These are phyloP conservation scores for Atherix ibis DNA, from an alignment of 2,888 invertebrate genomes.

Conservation along the genomic window DNA sequence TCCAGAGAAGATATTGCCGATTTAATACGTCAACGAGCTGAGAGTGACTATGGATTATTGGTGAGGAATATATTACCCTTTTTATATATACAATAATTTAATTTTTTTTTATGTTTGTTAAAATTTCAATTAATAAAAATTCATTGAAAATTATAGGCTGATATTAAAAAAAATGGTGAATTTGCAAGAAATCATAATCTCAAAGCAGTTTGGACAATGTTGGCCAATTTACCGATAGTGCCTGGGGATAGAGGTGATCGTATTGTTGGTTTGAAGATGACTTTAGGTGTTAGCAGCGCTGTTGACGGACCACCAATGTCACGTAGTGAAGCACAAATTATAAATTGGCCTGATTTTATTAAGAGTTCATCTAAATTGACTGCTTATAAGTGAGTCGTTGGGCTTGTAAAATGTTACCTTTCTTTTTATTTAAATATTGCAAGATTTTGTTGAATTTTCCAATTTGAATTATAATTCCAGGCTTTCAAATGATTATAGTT, in stretches of 20 bases:
- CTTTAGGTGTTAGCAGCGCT: slow-evolving; percentile 24
- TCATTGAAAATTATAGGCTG: slow-evolving; percentile 36
- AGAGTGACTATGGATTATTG: slow-evolving; percentile 56
- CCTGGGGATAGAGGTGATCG: slow-evolving; percentile 44
- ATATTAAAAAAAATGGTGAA: slow-evolving; percentile 64
- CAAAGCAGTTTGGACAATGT: slow-evolving; percentile 58
- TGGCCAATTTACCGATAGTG: slow-evolving; percentile 23
- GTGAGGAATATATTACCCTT: too few species aligned
- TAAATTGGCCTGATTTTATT: slow-evolving; percentile 30
- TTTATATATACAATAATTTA: slow-evolving; percentile 9
- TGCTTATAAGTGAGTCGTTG: slow-evolving; percentile 20
- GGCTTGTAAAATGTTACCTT: neutral
- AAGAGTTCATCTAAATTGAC: slow-evolving; percentile 25
- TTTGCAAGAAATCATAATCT: slow-evolving; percentile 58
- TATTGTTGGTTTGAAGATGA: slow-evolving; percentile 38
- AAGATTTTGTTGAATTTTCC: neutral
- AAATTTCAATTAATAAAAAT: neutral
- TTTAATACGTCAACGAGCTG: slow-evolving; percentile 50
- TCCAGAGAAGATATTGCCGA: slow-evolving; percentile 50
- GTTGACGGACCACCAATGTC: slow-evolving; percentile 20
- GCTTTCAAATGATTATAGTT: too few species aligned
- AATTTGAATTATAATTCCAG: neutral
- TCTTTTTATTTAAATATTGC: neutral
- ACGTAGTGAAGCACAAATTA: slow-evolving; percentile 23
- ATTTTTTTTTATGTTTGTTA: neutral